phyloP scores from a whole-genome alignment of 2,113 vertebrate species.

The Fukomys damarensis region DNA sequence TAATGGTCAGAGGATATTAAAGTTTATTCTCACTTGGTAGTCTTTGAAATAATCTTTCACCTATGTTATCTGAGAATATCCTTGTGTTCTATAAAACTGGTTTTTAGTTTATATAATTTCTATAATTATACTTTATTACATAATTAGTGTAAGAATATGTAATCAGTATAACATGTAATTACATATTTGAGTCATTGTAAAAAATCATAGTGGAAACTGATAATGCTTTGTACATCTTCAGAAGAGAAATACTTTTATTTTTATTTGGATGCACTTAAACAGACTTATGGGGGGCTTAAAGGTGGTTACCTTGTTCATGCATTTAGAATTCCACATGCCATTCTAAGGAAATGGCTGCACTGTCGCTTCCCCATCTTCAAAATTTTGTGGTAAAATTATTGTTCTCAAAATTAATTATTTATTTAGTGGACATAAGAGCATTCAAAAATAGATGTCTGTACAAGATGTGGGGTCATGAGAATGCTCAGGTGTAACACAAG shows the following conservation, averaged over 20 bases:
- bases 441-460: conserved; percentile 26
- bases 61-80: conserved; percentile 62
- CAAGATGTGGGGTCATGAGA: neutral
- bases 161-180: conserved; percentile 72
- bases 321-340: neutral
- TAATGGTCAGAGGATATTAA: conserved; percentile 31
- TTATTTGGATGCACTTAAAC: conserved; percentile 43
- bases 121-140: conserved; percentile 67
- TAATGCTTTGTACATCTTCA: conserved; percentile 59
- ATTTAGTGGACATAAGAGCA: neutral
- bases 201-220: conserved; percentile 58
- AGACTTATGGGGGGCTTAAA: neutral
- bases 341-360: neutral
- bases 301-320: neutral
- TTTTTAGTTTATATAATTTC: conserved; percentile 71
- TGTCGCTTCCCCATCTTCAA: neutral
- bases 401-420: neutral
- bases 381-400: conserved; percentile 52
- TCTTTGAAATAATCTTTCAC: conserved; percentile 57
- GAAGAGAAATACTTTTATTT: conserved; percentile 27
- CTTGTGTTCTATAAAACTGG: conserved; percentile 61
- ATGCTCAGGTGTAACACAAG: neutral
- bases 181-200: conserved; percentile 67
- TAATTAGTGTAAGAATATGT: conserved; percentile 66
- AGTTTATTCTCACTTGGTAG: neutral